Base-by-base conservation (phyloP, 2,113 vertebrate species). In the Phalacrocorax brasilianus region DNA sequence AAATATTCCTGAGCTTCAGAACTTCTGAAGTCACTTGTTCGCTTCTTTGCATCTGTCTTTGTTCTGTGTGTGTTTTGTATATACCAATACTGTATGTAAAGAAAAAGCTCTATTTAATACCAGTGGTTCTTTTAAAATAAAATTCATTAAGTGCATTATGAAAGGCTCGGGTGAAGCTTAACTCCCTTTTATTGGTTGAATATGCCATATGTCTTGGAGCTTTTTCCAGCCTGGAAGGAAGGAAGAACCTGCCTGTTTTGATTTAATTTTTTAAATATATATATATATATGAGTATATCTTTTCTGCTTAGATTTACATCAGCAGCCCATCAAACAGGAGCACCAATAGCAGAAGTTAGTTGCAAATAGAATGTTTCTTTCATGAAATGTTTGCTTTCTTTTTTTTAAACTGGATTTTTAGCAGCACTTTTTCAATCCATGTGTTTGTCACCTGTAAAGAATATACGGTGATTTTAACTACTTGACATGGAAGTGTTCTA, bases 1-100 rank as follows among this genome's bases (percentile, higher is more conserved):
- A 90, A 98, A 99, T 98, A 98, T 99, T 95, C 99, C 99, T 1
- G 99, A 99, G 93, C 98, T 99, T 72, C 99, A 98, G 85, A 98
- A 98, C 98, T 99, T 98, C 97, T 99, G 98, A 99, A 95, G 27
- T 33, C 9, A 30, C 12, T 66, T 10, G 18, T 52, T 85, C 21
- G 26, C 1, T 44, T 49, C 86, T 12, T 40, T 38, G 8, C 35
- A 15, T 74, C 17, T 52, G 70, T 96, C 47, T 35, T 85, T 94
- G 71, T 71, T 83, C 44, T n/a, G 22, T 65, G 23, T 72, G 67
- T 89, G 74, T 68, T 79, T 85, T 81, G 89, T 83, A 76, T 96
- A 97, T 91, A 85, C 56, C 62, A 94, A 88, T 55, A 65, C 19
- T 90, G 33, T 94, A 79, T 92, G 72, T 73, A 88, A 97, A 97